Percentiles rank a stretch among this genome's conserved stretches.
These are phyloP conservation scores for Trogon melanurus DNA, from an alignment of 2,113 vertebrate genomes.

Conservation along the genomic window DNA sequence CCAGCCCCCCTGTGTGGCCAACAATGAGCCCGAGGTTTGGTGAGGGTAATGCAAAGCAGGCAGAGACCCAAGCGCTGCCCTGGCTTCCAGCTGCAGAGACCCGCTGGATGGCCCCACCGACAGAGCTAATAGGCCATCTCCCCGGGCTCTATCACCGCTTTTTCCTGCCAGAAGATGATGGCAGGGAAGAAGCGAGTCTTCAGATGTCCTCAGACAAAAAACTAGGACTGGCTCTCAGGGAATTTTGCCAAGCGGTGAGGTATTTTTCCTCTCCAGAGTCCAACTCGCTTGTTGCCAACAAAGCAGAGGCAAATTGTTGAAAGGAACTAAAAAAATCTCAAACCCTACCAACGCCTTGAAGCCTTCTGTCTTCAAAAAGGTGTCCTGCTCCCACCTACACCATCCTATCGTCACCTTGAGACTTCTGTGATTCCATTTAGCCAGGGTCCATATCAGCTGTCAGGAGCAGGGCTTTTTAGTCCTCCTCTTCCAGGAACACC, in stretches of 20 bases:
- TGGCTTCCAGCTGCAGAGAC: background rate
- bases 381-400: background rate
- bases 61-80: background rate
- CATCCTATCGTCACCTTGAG: background rate
- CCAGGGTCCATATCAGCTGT: rapidly evolving
- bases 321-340: background rate
- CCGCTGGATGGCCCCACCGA: background rate
- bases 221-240: background rate
- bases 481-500: background rate
- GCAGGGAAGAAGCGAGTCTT: background rate
- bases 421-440: background rate
- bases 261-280: background rate
- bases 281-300: background rate
- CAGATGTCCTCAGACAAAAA: background rate
- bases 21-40: background rate
- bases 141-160: rapidly evolving
- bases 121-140: rapidly evolving
- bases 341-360: background rate
- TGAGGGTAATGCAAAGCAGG: background rate
- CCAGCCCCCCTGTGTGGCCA: background rate
- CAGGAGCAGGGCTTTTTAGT: background rate
- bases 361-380: background rate
- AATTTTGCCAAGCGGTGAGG: background rate
- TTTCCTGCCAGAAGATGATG: background rate
- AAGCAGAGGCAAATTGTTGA: background rate